Evolutionary conservation across 2,888 invertebrate species (phyloP).

Genomic region (Balanococcus diminutus): DNA sequence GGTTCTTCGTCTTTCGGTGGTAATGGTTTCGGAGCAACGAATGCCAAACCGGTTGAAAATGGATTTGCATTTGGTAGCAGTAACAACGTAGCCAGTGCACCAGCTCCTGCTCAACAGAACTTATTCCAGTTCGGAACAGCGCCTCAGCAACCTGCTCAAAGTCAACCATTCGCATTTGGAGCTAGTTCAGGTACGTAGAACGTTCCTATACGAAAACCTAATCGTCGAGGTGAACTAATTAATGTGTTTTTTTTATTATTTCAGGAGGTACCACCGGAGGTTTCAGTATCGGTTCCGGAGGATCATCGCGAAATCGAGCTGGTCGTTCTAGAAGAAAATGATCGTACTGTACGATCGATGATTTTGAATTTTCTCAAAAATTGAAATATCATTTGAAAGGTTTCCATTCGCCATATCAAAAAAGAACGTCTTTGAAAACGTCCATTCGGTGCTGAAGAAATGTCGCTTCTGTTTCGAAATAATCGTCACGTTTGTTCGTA

Average conservation of each 20-base stretch:
- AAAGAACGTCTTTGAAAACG: neutral
- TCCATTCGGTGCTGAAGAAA: neutral
- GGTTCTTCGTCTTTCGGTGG: neutral
- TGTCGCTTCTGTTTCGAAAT: neutral
- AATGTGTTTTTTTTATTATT: neutral
- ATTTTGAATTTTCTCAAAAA: neutral
- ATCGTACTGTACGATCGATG: neutral
- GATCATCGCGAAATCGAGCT: neutral
- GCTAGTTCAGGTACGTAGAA: constrained; percentile 17
- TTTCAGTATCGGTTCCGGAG: constrained; percentile 20
- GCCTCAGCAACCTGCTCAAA: neutral
- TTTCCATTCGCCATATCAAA: neutral
- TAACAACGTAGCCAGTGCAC: neutral
- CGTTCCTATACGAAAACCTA: too few relatives aligned
- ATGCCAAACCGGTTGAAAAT: neutral
- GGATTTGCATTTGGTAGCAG: neutral
- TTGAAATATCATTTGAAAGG: neutral
- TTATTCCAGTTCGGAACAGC: constrained; percentile 19
- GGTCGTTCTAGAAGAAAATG: neutral
- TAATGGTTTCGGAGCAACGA: neutral
- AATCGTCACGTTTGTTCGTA: neutral
- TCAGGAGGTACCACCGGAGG: constrained; percentile 15
- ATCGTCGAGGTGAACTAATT: too few relatives aligned
- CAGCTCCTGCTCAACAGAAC: neutral
- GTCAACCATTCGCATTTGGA: constrained; percentile 39